Conservation (phyloP, 2,888 invertebrate species). For the Pterostichus madidus region DNA sequence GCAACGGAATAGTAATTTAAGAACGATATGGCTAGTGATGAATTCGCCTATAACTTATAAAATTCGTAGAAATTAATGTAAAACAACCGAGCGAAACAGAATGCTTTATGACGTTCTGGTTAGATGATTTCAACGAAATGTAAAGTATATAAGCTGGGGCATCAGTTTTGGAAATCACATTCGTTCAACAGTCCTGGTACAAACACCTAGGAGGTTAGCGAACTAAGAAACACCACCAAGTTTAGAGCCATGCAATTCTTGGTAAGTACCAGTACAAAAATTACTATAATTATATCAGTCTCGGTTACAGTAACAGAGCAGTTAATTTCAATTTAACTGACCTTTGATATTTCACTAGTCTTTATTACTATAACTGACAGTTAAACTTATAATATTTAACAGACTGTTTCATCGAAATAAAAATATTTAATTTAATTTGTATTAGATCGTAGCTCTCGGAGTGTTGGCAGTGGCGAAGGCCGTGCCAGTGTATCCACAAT, state of each 20-base stretch:
- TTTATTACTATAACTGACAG: no score
- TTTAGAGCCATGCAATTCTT: conserved; percentile 19
- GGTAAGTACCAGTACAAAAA: background rate
- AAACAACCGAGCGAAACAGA: no score
- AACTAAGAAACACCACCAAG: background rate
- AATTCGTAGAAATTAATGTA: background rate
- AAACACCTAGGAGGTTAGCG: conserved; percentile 28
- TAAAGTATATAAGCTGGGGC: conserved; percentile 1
- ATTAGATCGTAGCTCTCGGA: background rate
- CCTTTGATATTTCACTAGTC: no score
- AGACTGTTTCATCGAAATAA: no score
- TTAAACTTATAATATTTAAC: no score
- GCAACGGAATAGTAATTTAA: no score
- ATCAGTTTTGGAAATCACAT: conserved; percentile 5
- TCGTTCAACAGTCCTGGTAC: conserved; percentile 25
- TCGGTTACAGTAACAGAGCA: no score
- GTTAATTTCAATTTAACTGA: no score
- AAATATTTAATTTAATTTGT: background rate
- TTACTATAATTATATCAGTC: background rate
- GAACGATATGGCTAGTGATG: no score
- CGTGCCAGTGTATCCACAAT: background rate
- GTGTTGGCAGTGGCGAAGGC: background rate
- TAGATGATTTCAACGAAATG: background rate
- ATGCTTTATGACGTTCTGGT: background rate
- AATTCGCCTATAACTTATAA: background rate